These are phyloP conservation scores for Neoseiulus cucumeris DNA, from an alignment of 1,140 invertebrate species.

Conservation along the genomic window DNA sequence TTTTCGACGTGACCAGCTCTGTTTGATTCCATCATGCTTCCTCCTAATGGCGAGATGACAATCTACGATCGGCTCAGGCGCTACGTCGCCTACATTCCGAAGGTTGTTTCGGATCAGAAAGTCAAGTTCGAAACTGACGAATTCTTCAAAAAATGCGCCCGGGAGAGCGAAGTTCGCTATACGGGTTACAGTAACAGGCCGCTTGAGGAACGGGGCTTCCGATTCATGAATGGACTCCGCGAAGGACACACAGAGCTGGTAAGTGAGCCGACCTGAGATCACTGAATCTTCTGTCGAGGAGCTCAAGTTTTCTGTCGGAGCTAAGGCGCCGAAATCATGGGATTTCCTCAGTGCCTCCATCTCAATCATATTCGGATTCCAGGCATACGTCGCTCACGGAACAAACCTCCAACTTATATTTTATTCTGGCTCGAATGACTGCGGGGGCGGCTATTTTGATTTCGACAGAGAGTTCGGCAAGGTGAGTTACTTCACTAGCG, in stretches of 20 bases:
- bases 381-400: conserved; percentile 72
- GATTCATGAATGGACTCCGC: conserved; percentile 78
- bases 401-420: conserved; percentile 83
- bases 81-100: conserved; percentile 81
- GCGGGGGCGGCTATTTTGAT: conserved; percentile 41
- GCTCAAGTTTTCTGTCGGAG: too few species aligned
- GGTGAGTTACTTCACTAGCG: too few species aligned
- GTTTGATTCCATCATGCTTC: conserved; percentile 26
- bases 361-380: too few species aligned
- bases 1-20: too few species aligned
- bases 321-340: too few species aligned
- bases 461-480: conserved; percentile 90
- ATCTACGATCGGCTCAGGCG: conserved; percentile 56
- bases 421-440: conserved; percentile 46
- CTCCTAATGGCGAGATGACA: conserved; percentile 29
- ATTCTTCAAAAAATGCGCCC: conserved; percentile 68
- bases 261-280: not conserved
- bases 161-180: conserved; percentile 83
- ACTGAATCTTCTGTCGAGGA: too few species aligned
- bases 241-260: conserved; percentile 77
- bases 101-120: conserved; percentile 85
- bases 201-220: conserved; percentile 65
- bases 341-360: too few species aligned
- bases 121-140: conserved; percentile 88
- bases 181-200: conserved; percentile 80